Evolutionary conservation across 2,113 vertebrate genomes (phyloP).

Genomic region (Ochotona princeps): DNA sequence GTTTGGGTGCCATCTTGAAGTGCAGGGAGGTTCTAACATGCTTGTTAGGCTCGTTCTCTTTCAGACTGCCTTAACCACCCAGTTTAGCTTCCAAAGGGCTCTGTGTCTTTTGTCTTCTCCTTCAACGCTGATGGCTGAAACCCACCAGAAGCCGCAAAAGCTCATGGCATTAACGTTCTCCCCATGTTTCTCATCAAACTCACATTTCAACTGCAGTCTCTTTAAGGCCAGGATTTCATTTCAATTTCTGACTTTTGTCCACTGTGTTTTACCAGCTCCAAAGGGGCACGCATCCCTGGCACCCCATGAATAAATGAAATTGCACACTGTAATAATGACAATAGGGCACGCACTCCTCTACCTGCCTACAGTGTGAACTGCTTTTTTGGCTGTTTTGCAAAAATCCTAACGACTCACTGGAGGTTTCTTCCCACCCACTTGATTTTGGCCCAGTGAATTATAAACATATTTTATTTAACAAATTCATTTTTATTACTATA

Average conservation of each 20-base stretch:
- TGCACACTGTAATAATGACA: slow-evolving; percentile 57
- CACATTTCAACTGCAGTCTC: slow-evolving; percentile 57
- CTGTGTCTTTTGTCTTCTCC: slow-evolving; percentile 25
- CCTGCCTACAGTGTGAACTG: slow-evolving; percentile 60
- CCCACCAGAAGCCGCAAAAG: slow-evolving; percentile 53
- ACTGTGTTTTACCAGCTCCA: slow-evolving; percentile 56
- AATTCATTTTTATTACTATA: slow-evolving; percentile 81
- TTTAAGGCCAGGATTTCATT: slow-evolving; percentile 69
- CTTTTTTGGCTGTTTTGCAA: slow-evolving; percentile 79
- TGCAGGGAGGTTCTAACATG: slow-evolving; percentile 40
- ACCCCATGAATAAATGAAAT: slow-evolving; percentile 80
- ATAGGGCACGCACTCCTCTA: slow-evolving; percentile 57
- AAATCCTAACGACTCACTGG: slow-evolving; percentile 73
- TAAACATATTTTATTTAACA: slow-evolving; percentile 84
- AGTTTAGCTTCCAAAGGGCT: slow-evolving; percentile 64
- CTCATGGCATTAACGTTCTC: slow-evolving; percentile 58
- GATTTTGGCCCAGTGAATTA: slow-evolving; percentile 76
- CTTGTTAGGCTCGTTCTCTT: slow-evolving; percentile 47
- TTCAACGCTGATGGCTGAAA: slow-evolving; percentile 41
- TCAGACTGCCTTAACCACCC: slow-evolving; percentile 7
- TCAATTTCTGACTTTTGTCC: slow-evolving; percentile 68
- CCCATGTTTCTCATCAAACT: slow-evolving; percentile 25
- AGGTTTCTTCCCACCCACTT: slow-evolving; percentile 76
- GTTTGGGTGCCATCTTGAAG: slow-evolving; percentile 38
- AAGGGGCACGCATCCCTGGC: slow-evolving; percentile 64